Evolutionary conservation across 2,797 vertebrate genomes (phyloP).

Genomic region (Chaetophractus vellerosus): DNA sequence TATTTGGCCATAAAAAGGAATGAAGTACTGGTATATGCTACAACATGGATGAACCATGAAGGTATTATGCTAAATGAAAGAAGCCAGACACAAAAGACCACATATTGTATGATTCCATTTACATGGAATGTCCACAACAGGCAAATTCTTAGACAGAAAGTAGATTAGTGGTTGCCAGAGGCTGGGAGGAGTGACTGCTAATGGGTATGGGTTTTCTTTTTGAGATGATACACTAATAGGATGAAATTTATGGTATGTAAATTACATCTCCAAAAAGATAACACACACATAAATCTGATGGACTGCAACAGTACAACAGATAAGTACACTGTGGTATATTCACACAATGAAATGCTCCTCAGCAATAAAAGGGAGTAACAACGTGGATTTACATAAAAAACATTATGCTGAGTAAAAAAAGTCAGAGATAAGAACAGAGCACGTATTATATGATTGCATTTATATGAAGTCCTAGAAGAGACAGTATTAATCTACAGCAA

Average conservation of each 20-base stretch:
- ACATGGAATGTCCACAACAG: neutral
- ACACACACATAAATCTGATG: conserved; percentile 38
- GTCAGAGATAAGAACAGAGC: conserved; percentile 2
- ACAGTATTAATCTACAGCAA: neutral
- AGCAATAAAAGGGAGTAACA: conserved; percentile 27
- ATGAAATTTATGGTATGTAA: neutral
- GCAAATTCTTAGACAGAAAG: neutral
- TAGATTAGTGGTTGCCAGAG: neutral
- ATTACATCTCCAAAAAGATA: conserved; percentile 40
- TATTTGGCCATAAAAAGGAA: neutral
- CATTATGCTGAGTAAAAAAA: neutral
- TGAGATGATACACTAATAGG: neutral
- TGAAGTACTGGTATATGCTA: neutral
- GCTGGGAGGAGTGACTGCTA: neutral
- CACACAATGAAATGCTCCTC: neutral
- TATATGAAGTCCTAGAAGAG: conserved; percentile 41
- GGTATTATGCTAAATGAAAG: conserved; percentile 17
- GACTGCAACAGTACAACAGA: neutral
- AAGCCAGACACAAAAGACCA: conserved; percentile 19
- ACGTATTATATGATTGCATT: neutral
- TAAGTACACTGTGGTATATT: conserved; percentile 13
- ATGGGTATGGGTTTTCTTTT: neutral
- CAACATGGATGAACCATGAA: neutral
- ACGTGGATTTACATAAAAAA: neutral
- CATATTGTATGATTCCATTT: neutral